Base-by-base conservation (phyloP, 2,797 vertebrate genomes). In the Paramormyrops hopkinsi region DNA sequence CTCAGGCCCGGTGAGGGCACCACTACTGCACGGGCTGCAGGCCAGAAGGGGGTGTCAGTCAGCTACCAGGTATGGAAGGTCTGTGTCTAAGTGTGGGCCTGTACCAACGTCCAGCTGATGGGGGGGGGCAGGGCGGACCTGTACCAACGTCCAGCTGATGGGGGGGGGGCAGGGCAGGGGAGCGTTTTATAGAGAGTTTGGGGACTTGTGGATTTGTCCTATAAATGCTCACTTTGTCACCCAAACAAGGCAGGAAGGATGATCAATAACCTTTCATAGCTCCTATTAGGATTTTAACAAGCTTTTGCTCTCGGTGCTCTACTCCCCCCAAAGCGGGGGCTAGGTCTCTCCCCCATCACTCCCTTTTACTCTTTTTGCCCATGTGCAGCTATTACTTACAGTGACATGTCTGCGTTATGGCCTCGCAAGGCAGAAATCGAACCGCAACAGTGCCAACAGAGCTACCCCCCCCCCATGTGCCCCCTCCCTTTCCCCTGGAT, bases 191-290 rank as follows among this genome's bases (percentile, higher is more conserved):
- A 76, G 69, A 41, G 69, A 41, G 69, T 33, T 37, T 76, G 93
- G 92, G 7, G 89, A 90, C 93, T 91, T 44, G 12, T 2, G 91
- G 91, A 90, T 91, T 90, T 93, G 94, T 94, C 92, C 91, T 92
- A 94, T 97, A 96, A 97, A 97, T 65, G 96, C 96, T 96, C 95
- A 95, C 90, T 94, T 96, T 97, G 95, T 96, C 96, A 96, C 95
- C 95, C 95, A 96, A 96, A 96, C 94, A 92, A 95, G 94, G 95
- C 93, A 88, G 93, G 96, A 97, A 96, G 95, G 96, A 95, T 97
- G 97, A 97, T 97, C 97, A 96, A 97, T 97, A 96, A 93, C 94
- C 95, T 95, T 96, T 96, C 95, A 97, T 96, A 96, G 95, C 94
- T 92, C 94, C 94, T 93, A 95, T 95, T 95, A 95, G 95, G 93